Conservation (phyloP, 2,888 invertebrate genomes). For the Argyra leucocephala region DNA sequence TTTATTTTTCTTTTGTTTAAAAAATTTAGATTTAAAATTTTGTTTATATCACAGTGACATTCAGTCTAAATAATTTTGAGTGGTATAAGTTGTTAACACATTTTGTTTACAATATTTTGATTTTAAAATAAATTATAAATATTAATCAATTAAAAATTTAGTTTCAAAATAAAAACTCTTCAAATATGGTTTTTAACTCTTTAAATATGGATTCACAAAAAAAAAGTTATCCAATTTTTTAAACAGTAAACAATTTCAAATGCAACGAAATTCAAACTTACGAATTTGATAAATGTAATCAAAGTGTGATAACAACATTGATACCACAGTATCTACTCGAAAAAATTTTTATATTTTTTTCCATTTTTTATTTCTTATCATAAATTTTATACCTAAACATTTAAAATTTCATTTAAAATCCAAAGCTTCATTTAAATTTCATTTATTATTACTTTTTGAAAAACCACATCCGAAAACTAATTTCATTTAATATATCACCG, state of each 20-base stretch:
- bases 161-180: too few species aligned
- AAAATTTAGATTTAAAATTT: constrained; percentile 13
- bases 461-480: not conserved
- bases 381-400: constrained; percentile 1
- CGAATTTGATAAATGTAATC: not conserved
- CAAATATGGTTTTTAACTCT: too few species aligned
- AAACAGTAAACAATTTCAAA: too few species aligned
- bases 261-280: too few species aligned
- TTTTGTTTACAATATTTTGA: not conserved
- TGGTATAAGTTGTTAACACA: not conserved
- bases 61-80: constrained; percentile 16
- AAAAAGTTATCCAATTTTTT: too few species aligned
- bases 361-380: not conserved
- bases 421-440: not conserved
- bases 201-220: too few species aligned
- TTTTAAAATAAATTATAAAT: too few species aligned
- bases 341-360: not conserved
- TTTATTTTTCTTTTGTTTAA: constrained; percentile 17
- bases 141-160: too few species aligned
- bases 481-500: not conserved
- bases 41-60: constrained; percentile 20
- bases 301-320: not conserved
- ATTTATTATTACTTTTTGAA: not conserved
- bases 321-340: not conserved
- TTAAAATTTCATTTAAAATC: constrained; percentile 5